Conservation (phyloP, 37 sponge, comb jelly and placozoan genomes). For the Diacarnus erythraeanus region DNA sequence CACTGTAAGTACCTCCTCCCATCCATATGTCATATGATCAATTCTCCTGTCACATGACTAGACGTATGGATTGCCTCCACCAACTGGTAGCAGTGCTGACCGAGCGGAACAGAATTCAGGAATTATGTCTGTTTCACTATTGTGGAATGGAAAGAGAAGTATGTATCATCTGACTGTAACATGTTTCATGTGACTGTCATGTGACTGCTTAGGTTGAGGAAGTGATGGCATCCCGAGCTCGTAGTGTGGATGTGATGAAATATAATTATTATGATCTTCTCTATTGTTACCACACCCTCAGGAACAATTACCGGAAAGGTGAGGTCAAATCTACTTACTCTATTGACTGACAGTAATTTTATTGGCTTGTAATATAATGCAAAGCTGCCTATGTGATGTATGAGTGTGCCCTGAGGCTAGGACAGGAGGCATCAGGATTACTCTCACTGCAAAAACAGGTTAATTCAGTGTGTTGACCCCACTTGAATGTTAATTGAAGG, state of each 20-base stretch:
- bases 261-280: slow-evolving; percentile 70
- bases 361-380: neutral
- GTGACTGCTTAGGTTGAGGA: slow-evolving; percentile 39
- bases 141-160: slow-evolving; percentile 72
- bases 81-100: slow-evolving; percentile 61
- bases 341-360: slow-evolving; percentile 5
- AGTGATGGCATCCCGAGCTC: slow-evolving; percentile 62
- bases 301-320: slow-evolving; percentile 65
- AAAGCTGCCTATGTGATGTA: slow-evolving; percentile 67
- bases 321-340: too few relatives aligned
- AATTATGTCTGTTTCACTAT: slow-evolving; percentile 52
- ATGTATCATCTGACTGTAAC: neutral
- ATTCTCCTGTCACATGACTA: neutral
- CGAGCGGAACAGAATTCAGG: slow-evolving; percentile 35
- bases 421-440: slow-evolving; percentile 25
- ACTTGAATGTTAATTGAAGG: neutral
- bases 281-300: slow-evolving; percentile 61
- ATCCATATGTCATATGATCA: neutral
- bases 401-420: slow-evolving; percentile 52
- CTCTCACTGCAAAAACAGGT: slow-evolving; percentile 46
- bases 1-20: slow-evolving; percentile 35
- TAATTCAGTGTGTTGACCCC: neutral
- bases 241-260: slow-evolving; percentile 50
- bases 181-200: slow-evolving; percentile 8
- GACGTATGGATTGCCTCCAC: slow-evolving; percentile 55